Base-by-base conservation (phyloP, 1,140 invertebrate genomes). In the Oreohelix idahoensis region DNA sequence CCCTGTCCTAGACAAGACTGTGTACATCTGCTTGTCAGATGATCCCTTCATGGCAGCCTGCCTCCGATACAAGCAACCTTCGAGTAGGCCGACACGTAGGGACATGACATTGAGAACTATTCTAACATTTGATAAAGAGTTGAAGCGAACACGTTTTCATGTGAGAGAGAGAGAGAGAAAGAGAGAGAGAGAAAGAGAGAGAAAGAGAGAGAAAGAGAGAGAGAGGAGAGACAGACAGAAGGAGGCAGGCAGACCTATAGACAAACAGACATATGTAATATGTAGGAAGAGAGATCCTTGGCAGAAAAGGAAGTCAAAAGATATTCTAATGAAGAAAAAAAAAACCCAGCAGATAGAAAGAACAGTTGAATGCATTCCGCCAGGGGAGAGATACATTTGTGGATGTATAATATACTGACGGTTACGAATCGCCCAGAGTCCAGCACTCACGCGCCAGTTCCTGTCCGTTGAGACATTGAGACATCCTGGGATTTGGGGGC, bases 131-230 rank as follows among this genome's bases (percentile, higher is more conserved):
- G n/a, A n/a, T n/a, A n/a, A n/a, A n/a, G 53, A 58, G 53, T 17
- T 15, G n/a, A n/a, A 58, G 53, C 15, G 53, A 58, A 15, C n/a
- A n/a, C n/a, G 53, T 17, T 15, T 17, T n/a, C n/a, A n/a, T n/a
- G 66, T 11, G n/a, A 36, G 66, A 69, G 66, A 69, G 66, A 69
- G 66, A 69, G 66, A 69, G 66, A 69, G 66, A 69, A 23, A 69
- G 66, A 69, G 66, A 69, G 66, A 69, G 66, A 69, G 66, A 69
- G 66, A 69, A 23, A 69, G 66, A 69, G 66, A 69, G 66, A 69
- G 66, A 69, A 23, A 69, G 66, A 69, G 66, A 69, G 66, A 69
- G 66, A 69, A 23, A 69, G 66, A 69, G 66, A 69, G 66, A 69
- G 66, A 69, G 66, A 69, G 66, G 66, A 36, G 8, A 36, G 17